Evolutionary conservation across 2,888 invertebrate species (phyloP).

Genomic region (Hirtodrosophila cameraria): DNA sequence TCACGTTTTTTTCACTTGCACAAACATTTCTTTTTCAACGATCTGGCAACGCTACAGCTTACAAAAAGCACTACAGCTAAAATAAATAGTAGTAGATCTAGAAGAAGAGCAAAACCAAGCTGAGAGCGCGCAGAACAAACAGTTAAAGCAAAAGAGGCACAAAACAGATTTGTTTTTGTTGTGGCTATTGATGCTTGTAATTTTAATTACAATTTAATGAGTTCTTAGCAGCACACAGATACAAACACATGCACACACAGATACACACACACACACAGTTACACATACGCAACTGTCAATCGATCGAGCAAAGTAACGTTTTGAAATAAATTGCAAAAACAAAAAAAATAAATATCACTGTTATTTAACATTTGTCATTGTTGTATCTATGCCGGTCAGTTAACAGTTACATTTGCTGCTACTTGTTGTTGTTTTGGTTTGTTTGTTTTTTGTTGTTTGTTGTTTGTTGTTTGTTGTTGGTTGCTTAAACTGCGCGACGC

Average conservation of each 20-base stretch:
- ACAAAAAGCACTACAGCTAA: slow-evolving; percentile 16
- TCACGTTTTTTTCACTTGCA: slow-evolving; percentile 55
- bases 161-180: slow-evolving; percentile 8
- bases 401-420: slow-evolving; percentile 53
- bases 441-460: slow-evolving; percentile 25
- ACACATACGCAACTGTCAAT: slow-evolving; percentile 8
- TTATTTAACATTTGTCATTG: slow-evolving; percentile 31
- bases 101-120: slow-evolving; percentile 1
- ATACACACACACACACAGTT: slow-evolving; percentile 4
- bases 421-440: slow-evolving; percentile 27
- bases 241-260: slow-evolving; percentile 4
- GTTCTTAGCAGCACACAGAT: slow-evolving; percentile 11
- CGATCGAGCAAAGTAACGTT: slow-evolving; percentile 12
- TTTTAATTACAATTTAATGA: slow-evolving; percentile 56
- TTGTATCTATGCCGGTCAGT: slow-evolving; percentile 30
- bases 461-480: slow-evolving; percentile 29
- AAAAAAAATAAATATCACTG: slow-evolving; percentile 20
- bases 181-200: slow-evolving; percentile 18
- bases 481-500: slow-evolving; percentile 31
- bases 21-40: slow-evolving; percentile 37
- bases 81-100: background rate
- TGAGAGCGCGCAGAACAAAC: background rate
- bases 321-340: slow-evolving; percentile 1
- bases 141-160: background rate
- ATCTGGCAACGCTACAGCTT: slow-evolving; percentile 48